These are phyloP conservation scores for Pseudomyrmex sp. DNA, from an alignment of 1,140 invertebrate species.

Conservation along the genomic window DNA sequence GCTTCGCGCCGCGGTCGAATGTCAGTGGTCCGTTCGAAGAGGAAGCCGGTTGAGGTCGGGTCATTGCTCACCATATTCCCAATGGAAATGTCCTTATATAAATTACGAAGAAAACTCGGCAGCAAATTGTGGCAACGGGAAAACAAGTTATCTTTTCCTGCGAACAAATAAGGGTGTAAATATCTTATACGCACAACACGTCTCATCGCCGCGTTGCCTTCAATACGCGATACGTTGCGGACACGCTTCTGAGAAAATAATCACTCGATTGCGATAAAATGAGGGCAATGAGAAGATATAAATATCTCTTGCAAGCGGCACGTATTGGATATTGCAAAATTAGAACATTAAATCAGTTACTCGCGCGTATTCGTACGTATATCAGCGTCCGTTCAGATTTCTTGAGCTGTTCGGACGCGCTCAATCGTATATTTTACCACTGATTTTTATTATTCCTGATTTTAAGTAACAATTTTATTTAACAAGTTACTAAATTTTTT, in stretches of 20 bases:
- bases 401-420: neutral
- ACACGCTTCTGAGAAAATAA: conserved; percentile 25
- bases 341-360: conserved; percentile 37
- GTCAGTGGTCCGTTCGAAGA: conserved; percentile 44
- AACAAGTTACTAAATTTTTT: neutral
- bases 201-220: neutral
- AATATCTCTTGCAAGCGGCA: neutral
- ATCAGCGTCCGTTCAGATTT: conserved; percentile 6
- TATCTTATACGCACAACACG: neutral
- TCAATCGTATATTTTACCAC: no score
- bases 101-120: neutral
- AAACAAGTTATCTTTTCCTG: neutral
- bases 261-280: conserved; percentile 33
- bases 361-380: neutral
- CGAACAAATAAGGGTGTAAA: neutral
- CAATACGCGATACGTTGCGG: neutral
- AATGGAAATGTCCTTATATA: conserved; percentile 26
- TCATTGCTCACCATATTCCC: conserved; percentile 44
- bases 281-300: conserved; percentile 42
- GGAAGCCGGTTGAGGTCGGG: conserved; percentile 20
- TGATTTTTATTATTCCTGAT: no score
- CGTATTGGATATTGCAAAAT: conserved; percentile 35
- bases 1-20: conserved; percentile 44
- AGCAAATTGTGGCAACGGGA: neutral
- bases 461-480: neutral